Evolutionary conservation across 2,113 vertebrate genomes (phyloP), one percentile per base, ranked within the genome.

Genomic region (Prinia subflava): DNA sequence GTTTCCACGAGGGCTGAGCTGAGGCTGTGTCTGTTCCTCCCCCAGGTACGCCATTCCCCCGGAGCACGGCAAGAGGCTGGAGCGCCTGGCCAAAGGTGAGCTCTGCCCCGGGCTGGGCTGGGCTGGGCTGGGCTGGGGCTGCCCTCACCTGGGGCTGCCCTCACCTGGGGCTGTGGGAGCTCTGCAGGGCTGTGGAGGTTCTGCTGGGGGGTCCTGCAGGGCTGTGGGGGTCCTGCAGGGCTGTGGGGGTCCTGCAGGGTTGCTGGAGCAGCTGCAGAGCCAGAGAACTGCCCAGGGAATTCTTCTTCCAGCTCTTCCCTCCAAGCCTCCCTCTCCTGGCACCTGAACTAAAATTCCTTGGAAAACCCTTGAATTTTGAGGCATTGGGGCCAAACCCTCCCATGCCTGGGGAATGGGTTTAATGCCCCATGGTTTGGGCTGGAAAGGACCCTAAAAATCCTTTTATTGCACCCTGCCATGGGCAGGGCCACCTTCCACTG

Each of bases 31-130:
- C 4, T 56, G n/a, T 27, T 35, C 1, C 39, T 67, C 95, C 91
- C 24, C 47, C 87, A 99, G 99, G 99, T 99, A 99, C 3, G 97
- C 98, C 27, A 97, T 99, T 21, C 99, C 99, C 8, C 99, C 99
- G 1, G 99, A 99, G 52, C 99, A 99, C 1, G 99, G 99, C 93
- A 99, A 99, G 96, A 97, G 99, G 53, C 96, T 99, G 94, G 99
- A 99, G 90, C 98, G 99, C 70, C 97, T 99, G 96, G 99, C 99
- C 0, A 99, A 99, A 98, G 99, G 99, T 99, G 96, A 98, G n/a
- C n/a, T n/a, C n/a, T n/a, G n/a, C n/a, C n/a, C n/a, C n/a, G n/a
- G n/a, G n/a, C n/a, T n/a, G n/a, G n/a, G n/a, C n/a, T n/a, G n/a
- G n/a, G 97, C 53, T 33, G 24, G 4, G 55, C 7, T 22, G 15